phyloP scores from a whole-genome alignment of 2,888 invertebrate genomes.

The Lochmaea crataegi region DNA sequence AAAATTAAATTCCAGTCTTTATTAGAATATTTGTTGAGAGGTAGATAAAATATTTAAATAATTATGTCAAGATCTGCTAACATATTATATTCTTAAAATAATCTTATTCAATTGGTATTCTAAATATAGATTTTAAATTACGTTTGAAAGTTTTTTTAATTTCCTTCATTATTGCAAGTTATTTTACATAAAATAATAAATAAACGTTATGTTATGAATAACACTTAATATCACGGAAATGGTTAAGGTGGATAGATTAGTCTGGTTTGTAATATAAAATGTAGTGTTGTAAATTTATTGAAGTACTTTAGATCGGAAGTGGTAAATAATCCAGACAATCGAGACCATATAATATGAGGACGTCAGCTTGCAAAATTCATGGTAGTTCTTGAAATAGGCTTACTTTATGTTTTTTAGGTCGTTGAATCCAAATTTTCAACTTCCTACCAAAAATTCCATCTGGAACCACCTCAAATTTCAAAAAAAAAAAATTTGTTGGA shows the following conservation, averaged over 20 bases:
- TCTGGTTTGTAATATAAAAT: no score
- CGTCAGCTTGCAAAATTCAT: no score
- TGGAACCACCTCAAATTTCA: no score
- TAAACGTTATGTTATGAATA: background rate
- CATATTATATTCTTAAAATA: background rate
- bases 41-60: background rate
- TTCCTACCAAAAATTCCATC: no score
- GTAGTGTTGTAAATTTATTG: no score
- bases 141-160: background rate
- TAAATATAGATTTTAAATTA: background rate
- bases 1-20: no score
- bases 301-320: background rate
- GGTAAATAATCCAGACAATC: no score
- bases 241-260: background rate
- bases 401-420: no score
- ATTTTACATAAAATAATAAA: background rate
- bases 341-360: no score
- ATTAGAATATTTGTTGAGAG: background rate
- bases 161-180: background rate
- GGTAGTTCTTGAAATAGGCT: no score
- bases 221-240: background rate
- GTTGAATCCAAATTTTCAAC: no score
- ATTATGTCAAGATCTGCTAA: background rate
- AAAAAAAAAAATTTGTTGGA: no score
- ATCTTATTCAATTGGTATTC: background rate